phyloP scores from a whole-genome alignment of 35 echinoderm and acorn worm species.

The Lytechinus variegatus region DNA sequence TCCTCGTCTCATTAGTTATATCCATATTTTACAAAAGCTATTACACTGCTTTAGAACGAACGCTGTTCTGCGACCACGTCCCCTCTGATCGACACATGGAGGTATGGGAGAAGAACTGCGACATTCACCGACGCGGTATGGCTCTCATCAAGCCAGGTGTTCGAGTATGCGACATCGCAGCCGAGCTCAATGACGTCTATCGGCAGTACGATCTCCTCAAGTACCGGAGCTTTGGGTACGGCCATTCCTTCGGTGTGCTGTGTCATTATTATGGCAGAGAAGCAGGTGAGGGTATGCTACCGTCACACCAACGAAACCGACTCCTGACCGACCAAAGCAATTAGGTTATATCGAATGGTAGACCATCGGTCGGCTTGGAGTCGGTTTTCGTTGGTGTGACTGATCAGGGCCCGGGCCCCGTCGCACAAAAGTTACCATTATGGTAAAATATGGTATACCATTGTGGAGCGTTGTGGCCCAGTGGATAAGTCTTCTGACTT shows the following conservation, averaged over 20 bases:
- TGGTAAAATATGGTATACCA: too few species aligned
- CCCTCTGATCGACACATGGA: slow-evolving; percentile 62
- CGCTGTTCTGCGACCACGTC: slow-evolving; percentile 68
- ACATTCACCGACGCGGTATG: slow-evolving; percentile 70
- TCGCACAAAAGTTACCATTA: too few species aligned
- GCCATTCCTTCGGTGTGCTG: slow-evolving; percentile 85
- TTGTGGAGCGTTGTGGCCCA: too few species aligned
- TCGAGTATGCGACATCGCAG: slow-evolving; percentile 80
- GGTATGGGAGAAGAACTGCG: slow-evolving; percentile 86
- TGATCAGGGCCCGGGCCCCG: too few species aligned
- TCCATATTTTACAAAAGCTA: slow-evolving; percentile 44
- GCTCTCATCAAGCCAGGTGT: slow-evolving; percentile 76
- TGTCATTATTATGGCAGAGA: slow-evolving; percentile 96
- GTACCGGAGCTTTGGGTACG: slow-evolving; percentile 89
- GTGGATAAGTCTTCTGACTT: too few species aligned
- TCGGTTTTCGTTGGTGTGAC: too few species aligned
- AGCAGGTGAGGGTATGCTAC: slow-evolving; percentile 65
- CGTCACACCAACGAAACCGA: too few species aligned
- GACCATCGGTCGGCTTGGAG: too few species aligned
- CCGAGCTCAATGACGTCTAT: slow-evolving; percentile 84
- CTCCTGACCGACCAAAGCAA: too few species aligned
- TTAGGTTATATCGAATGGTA: too few species aligned
- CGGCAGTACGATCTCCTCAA: slow-evolving; percentile 69
- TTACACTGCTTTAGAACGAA: slow-evolving; percentile 79
- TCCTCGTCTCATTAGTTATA: too few species aligned